These are phyloP conservation scores for Drosophila stalkeri DNA, from an alignment of 2,888 invertebrate genomes.

Conservation along the genomic window DNA sequence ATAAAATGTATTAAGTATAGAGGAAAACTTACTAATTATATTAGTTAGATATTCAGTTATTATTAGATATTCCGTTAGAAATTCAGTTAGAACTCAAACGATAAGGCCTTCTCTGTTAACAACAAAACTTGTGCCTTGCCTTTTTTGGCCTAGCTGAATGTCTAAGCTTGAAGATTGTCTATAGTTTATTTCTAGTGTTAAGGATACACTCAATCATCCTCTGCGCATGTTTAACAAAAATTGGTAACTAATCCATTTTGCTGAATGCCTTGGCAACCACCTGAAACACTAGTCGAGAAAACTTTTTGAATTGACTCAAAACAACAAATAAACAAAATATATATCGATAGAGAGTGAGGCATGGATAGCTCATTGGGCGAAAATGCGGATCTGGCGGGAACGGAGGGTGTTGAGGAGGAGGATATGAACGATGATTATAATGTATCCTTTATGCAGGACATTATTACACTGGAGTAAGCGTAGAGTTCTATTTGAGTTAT, in stretches of 20 bases:
- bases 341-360: slow-evolving; percentile 15
- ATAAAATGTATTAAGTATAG: background rate
- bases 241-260: background rate
- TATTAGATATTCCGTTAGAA: no score
- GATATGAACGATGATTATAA: slow-evolving; percentile 28
- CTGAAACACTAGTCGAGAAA: slow-evolving; percentile 45
- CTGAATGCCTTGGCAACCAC: slow-evolving; percentile 55
- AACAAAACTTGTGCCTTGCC: background rate
- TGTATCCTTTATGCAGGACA: slow-evolving; percentile 66
- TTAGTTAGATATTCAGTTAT: no score
- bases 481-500: background rate
- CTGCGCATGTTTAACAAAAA: slow-evolving; percentile 39
- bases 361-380: slow-evolving; percentile 59
- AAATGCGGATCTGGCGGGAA: slow-evolving; percentile 44
- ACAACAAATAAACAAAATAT: slow-evolving; percentile 19
- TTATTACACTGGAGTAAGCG: slow-evolving; percentile 76
- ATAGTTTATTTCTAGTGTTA: no score
- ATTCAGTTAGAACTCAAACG: background rate
- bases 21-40: background rate
- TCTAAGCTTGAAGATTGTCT: background rate
- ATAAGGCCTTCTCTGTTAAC: background rate
- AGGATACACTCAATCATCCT: background rate
- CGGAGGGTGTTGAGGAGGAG: slow-evolving; percentile 48
- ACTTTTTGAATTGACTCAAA: slow-evolving; percentile 58
- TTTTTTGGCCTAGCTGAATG: background rate